phyloP scores from a whole-genome alignment of 2,113 vertebrate genomes.

The Pituophis catenifer region DNA sequence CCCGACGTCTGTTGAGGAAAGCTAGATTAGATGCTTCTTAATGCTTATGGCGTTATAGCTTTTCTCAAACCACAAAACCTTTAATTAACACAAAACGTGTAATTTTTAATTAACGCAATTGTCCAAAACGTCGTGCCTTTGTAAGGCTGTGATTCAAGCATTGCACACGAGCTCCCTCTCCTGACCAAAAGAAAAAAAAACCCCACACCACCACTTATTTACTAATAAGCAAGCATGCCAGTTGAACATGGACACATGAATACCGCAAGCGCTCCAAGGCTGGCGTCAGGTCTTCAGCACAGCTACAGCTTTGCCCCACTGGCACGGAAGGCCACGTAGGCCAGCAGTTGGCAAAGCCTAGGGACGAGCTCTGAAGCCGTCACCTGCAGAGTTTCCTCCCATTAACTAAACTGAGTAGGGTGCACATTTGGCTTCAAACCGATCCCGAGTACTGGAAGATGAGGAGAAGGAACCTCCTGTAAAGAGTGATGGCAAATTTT shows the following conservation, averaged over 20 bases:
- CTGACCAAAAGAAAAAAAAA: not conserved
- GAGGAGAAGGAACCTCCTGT: too few relatives aligned
- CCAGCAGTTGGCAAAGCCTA: not conserved
- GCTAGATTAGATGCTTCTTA: not conserved
- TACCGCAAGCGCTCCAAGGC: not conserved
- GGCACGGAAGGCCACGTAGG: not conserved
- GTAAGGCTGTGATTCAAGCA: not conserved
- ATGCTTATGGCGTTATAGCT: not conserved
- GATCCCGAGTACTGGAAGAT: not conserved
- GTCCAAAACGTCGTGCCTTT: not conserved
- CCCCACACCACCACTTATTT: fast-evolving
- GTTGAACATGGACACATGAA: not conserved
- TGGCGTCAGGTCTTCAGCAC: not conserved
- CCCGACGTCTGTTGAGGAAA: not conserved
- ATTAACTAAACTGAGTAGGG: not conserved
- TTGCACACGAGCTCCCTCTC: not conserved
- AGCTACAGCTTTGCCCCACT: not conserved
- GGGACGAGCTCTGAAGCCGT: not conserved
- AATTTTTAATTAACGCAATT: not conserved
- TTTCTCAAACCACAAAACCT: not conserved
- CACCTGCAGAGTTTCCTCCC: not conserved
- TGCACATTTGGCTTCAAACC: not conserved
- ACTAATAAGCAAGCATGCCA: not conserved
- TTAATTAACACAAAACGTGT: not conserved
- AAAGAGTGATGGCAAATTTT: not conserved